Base-by-base conservation (phyloP, 2,113 vertebrate genomes). In the Clupea harengus region DNA sequence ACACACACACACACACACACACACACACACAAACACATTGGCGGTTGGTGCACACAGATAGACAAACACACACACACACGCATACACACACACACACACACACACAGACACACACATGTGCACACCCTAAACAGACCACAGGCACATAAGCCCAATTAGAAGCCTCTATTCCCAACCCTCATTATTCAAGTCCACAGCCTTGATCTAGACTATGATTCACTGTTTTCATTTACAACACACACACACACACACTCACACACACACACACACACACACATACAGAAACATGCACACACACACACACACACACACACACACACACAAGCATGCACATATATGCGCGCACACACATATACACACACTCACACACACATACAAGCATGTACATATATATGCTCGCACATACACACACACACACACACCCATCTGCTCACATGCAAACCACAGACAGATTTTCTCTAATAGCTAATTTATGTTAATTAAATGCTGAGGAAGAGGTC, bases 221-320 rank as follows among this genome's bases (percentile, higher is more conserved):
- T 67, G n/a, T 67, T 67, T 67, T 78, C 28, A 39, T 39, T 39
- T 39, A 39, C 83, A 80, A 57, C 46, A 83, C 47, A 57, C 20
- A 39, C 82, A 83, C 82, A 83, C 32, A 44, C 25, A 72, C 64
- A 32, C 64, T 32, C 28, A 72, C 9, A 15, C 64, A 32, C 28
- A 72, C 64, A 72, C 28, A 72, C 64, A 72, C 64, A 67, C 22
- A 25, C 81, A 82, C 39, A 82, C 81, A 82, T 22, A 82, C 46
- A 82, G 45, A 82, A 45, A 50, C 8, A 50, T 45, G 49, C 81
- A 82, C 47, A 50, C 45, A 52, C 81, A 52, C 81, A 82, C 46
- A 50, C 81, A 82, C 81, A 49, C 81, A 83, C 49, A 83, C 81
- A 81, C 81, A 81, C 3, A 57, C 7, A 39, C 50, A 83, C 82